Conservation (phyloP, 2,888 invertebrate genomes). For the Pristionchus exspectatus region DNA sequence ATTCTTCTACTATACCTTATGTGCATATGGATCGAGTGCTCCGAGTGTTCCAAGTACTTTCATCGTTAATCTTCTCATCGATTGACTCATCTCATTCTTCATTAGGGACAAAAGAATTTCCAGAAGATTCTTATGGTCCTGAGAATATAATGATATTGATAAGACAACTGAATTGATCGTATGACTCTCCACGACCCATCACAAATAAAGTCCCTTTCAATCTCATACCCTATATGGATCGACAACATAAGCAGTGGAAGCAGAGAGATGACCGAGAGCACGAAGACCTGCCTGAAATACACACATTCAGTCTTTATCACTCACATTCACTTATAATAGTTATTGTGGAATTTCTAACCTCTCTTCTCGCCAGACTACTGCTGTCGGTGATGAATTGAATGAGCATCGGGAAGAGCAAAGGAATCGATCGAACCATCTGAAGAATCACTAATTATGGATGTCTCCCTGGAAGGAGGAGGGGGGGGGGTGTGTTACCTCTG, state of each 20-base stretch:
- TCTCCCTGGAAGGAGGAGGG: no score
- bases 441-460: neutral
- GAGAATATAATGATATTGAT: neutral
- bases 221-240: constrained; percentile 87
- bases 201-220: neutral
- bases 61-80: constrained; percentile 86
- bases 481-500: constrained; percentile 68
- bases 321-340: neutral
- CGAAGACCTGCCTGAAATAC: constrained; percentile 86
- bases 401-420: constrained; percentile 90
- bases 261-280: constrained; percentile 95
- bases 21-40: constrained; percentile 97
- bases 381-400: constrained; percentile 96
- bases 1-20: constrained; percentile 85
- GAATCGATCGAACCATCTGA: constrained; percentile 91
- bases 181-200: neutral
- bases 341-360: constrained; percentile 81
- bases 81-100: constrained; percentile 90
- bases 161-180: no score
- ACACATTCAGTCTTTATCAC: neutral
- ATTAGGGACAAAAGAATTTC: constrained; percentile 95
- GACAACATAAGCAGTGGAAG: constrained; percentile 96
- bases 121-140: constrained; percentile 89
- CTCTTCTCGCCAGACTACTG: constrained; percentile 93
- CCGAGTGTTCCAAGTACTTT: constrained; percentile 94